These are phyloP conservation scores for Falco concolor DNA, from an alignment of 2,797 vertebrate species.

Conservation along the genomic window DNA sequence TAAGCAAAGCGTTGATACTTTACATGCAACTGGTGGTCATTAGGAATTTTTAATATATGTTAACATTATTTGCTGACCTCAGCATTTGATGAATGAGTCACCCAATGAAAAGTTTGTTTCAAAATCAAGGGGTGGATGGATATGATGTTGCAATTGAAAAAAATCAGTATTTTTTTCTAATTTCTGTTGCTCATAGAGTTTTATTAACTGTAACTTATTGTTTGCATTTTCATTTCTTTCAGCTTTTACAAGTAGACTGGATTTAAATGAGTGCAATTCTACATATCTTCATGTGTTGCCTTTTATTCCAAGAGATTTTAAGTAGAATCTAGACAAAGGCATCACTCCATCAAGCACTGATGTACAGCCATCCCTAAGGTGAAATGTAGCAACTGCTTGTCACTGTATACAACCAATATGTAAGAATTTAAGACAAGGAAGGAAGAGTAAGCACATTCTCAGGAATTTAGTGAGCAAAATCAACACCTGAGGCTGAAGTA, in stretches of 20 bases:
- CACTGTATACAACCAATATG: not conserved
- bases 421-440: not conserved
- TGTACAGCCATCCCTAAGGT: not conserved
- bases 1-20: constrained; percentile 56
- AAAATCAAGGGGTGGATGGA: not conserved
- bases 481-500: not conserved
- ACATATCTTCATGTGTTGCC: not conserved
- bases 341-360: not conserved
- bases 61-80: constrained; percentile 49
- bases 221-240: not conserved
- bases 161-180: not conserved
- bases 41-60: constrained; percentile 33
- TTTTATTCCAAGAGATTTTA: not conserved
- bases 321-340: not conserved
- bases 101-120: not conserved
- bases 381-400: not conserved
- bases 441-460: not conserved
- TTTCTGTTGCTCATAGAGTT: not conserved
- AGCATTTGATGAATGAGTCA: constrained; percentile 6
- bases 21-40: constrained; percentile 35
- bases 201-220: not conserved
- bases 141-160: not conserved
- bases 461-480: not conserved
- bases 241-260: not conserved
- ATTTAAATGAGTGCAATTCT: not conserved